Conservation (phyloP, 2,113 vertebrate genomes). For the Alectura lathami region DNA sequence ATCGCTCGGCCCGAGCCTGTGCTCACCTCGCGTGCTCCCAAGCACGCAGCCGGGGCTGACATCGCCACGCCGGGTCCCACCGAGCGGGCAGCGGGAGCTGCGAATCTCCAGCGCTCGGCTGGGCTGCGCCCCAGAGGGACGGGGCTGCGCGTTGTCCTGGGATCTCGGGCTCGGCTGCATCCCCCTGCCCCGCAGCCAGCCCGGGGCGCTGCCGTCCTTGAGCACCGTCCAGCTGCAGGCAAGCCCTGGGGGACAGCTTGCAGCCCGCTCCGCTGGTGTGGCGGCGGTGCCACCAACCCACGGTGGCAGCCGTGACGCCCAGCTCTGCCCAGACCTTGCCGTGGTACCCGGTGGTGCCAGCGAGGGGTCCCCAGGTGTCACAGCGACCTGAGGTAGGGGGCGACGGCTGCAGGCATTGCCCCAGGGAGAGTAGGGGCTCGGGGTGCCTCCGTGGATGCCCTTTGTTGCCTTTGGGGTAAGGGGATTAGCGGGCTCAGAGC, state of each 20-base stretch:
- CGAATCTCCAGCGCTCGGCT: neutral
- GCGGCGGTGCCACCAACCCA: fast-evolving
- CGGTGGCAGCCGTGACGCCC: fast-evolving
- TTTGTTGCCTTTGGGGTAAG: neutral
- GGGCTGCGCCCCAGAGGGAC: neutral
- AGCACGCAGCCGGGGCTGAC: neutral
- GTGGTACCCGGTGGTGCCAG: too few species aligned
- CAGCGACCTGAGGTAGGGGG: fast-evolving
- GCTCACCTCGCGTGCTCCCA: too few species aligned
- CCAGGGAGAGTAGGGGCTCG: neutral
- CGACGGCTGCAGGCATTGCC: neutral
- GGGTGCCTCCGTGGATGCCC: fast-evolving
- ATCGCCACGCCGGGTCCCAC: neutral
- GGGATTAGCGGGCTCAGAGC: neutral
- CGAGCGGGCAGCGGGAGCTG: neutral
- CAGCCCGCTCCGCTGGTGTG: fast-evolving
- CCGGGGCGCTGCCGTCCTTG: fast-evolving
- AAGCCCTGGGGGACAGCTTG: fast-evolving
- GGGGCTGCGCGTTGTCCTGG: neutral
- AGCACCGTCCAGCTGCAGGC: neutral
- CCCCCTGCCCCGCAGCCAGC: neutral
- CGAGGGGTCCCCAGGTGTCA: too few species aligned
- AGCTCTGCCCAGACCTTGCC: fast-evolving
- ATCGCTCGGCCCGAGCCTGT: neutral
- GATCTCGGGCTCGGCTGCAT: neutral